These are phyloP conservation scores for Melanotaenia pygmaea DNA, from an alignment of 2,797 vertebrate species.

Conservation along the genomic window DNA sequence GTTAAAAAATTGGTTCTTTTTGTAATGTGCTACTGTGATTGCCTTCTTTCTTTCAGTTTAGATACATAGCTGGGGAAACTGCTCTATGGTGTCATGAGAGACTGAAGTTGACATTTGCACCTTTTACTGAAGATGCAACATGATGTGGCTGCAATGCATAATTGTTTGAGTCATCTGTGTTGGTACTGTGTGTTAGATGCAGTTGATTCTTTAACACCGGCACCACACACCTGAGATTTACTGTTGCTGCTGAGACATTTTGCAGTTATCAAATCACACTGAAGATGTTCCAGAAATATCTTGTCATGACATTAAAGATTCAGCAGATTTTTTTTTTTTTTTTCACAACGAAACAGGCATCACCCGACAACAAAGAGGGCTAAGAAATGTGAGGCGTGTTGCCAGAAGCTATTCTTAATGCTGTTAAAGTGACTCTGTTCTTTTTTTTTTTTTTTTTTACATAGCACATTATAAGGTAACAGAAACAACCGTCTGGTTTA, in stretches of 20 bases:
- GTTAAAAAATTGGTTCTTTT: background rate
- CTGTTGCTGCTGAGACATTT: conserved; percentile 36
- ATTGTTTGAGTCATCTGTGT: conserved; percentile 38
- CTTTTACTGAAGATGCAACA: conserved; percentile 30
- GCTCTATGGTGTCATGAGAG: background rate
- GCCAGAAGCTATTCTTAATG: conserved; percentile 31
- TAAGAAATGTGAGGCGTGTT: conserved; percentile 19
- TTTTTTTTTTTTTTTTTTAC: conserved; percentile 20
- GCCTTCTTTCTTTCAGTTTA: conserved; percentile 2
- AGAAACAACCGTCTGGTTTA: conserved; percentile 7
- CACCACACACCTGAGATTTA: conserved; percentile 41
- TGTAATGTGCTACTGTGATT: conserved; percentile 17
- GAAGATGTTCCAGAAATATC: conserved; percentile 61
- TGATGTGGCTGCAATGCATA: conserved; percentile 25
- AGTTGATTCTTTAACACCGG: conserved; percentile 33
- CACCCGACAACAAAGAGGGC: conserved; percentile 42
- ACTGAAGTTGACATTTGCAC: conserved; percentile 34
- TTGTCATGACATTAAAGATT: conserved; percentile 53
- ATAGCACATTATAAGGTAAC: conserved; percentile 17
- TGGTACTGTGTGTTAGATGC: conserved; percentile 28
- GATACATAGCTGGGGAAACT: conserved; percentile 8
- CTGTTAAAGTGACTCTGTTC: conserved; percentile 24
- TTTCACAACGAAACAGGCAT: conserved; percentile 39
- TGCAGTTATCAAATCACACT: conserved; percentile 21
- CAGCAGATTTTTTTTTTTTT: conserved; percentile 27